Percentiles rank a stretch among this genome's conserved stretches.
Conservation (phyloP, 2,888 invertebrate genomes). For the Trisateles emortualis region DNA sequence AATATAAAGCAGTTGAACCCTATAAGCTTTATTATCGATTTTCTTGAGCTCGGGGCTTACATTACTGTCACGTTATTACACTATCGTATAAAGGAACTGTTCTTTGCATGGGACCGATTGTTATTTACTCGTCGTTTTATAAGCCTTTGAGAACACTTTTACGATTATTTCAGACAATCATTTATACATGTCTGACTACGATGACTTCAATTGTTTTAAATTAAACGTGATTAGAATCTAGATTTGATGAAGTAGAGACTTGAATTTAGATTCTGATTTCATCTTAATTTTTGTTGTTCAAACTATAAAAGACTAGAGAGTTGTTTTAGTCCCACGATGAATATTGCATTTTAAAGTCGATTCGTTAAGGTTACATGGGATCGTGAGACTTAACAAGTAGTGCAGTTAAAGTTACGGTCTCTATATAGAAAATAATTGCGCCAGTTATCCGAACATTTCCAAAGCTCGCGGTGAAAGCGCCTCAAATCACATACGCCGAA, state of each 20-base stretch:
- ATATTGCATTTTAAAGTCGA: slow-evolving; percentile 3
- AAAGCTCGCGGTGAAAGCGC: slow-evolving; percentile 67
- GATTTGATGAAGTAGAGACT: slow-evolving; percentile 14
- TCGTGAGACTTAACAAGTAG: slow-evolving; percentile 37
- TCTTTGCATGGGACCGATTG: slow-evolving; percentile 32
- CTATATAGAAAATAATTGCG: slow-evolving; percentile 53
- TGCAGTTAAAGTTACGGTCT: slow-evolving; percentile 30
- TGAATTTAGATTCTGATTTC: slow-evolving; percentile 7
- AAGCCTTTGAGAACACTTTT: slow-evolving; percentile 32
- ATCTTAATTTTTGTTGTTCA: slow-evolving; percentile 3
- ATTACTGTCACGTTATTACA: slow-evolving; percentile 34
- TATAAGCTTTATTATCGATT: slow-evolving; percentile 26
- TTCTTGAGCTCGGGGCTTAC: slow-evolving; percentile 23
- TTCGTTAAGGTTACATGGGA: slow-evolving; percentile 25
- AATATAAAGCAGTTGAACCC: slow-evolving; percentile 12
- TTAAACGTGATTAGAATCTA: slow-evolving; percentile 43
- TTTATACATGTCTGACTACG: slow-evolving; percentile 40
- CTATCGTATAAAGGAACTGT: slow-evolving; percentile 28
- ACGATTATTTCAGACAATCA: slow-evolving; percentile 29
- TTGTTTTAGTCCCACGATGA: background rate
- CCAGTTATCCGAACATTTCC: slow-evolving; percentile 49
- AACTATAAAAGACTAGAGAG: background rate
- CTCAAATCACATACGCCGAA: slow-evolving; percentile 79
- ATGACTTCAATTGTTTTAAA: slow-evolving; percentile 48
- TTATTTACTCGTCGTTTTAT: slow-evolving; percentile 43